Percentiles rank a stretch among this genome's conserved stretches.
Evolutionary conservation across 2,113 vertebrate species (phyloP).

Genomic region (Struthio camelus): DNA sequence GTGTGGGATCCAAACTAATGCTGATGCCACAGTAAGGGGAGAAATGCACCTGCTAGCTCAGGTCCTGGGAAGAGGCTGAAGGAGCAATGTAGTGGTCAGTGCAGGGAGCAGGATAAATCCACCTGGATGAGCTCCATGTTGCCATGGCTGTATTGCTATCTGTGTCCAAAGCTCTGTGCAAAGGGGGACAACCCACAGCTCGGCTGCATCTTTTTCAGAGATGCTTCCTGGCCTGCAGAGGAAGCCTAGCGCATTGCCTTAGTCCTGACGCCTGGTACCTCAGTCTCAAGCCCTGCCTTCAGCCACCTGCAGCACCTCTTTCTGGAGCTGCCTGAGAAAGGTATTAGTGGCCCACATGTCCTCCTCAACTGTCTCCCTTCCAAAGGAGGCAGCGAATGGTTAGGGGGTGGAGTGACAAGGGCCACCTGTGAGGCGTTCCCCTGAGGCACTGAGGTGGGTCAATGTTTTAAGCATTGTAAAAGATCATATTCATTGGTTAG

Average conservation of each 20-base stretch:
- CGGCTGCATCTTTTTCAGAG: not conserved
- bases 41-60: not conserved
- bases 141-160: rapidly evolving
- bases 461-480: not conserved
- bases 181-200: not conserved
- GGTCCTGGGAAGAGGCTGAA: not conserved
- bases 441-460: not conserved
- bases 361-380: not conserved
- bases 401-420: not conserved
- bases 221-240: not conserved
- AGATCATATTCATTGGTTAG: not conserved
- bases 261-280: not conserved
- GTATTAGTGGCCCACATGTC: not conserved
- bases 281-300: not conserved
- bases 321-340: not conserved
- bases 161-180: not conserved
- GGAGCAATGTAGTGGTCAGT: not conserved
- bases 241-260: not conserved
- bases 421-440: not conserved
- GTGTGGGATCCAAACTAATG: rapidly evolving
- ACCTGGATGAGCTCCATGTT: not conserved
- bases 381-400: not conserved
- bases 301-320: not conserved
- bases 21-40: not conserved
- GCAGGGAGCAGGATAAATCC: not conserved